These are phyloP conservation scores for Neosalanx taihuensis DNA, from an alignment of 2,797 vertebrate species.

Conservation along the genomic window DNA sequence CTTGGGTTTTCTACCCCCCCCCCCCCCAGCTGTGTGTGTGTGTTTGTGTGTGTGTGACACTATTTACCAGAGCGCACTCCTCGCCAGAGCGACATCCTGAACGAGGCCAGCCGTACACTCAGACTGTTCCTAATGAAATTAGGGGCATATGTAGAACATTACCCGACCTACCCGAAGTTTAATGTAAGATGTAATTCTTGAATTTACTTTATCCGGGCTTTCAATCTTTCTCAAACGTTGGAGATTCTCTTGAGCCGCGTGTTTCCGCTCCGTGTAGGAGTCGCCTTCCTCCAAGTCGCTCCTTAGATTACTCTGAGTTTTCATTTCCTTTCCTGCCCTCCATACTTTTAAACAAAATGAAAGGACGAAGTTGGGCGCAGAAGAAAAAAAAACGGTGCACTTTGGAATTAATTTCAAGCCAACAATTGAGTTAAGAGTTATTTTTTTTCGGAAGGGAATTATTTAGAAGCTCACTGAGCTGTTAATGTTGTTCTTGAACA, in stretches of 20 bases:
- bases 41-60: constrained; percentile 50
- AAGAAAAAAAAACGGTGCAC: no score
- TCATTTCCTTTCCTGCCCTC: constrained; percentile 8
- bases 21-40: constrained; percentile 52
- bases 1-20: constrained; percentile 51
- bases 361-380: no score
- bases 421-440: not conserved
- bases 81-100: constrained; percentile 50
- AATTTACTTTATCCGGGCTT: constrained; percentile 47
- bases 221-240: constrained; percentile 42
- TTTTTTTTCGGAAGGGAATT: no score
- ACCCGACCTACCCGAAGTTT: constrained; percentile 49
- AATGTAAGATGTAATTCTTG: constrained; percentile 41
- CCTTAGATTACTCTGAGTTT: constrained; percentile 30
- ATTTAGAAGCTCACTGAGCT: no score
- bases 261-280: not conserved
- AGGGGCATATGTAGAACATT: constrained; percentile 60
- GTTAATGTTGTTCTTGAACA: no score
- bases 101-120: constrained; percentile 47
- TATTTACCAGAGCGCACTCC: constrained; percentile 39
- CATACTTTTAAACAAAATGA: constrained; percentile 25
- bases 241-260: constrained; percentile 2
- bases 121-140: constrained; percentile 61
- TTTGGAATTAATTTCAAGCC: not conserved
- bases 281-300: constrained; percentile 30